Base-by-base conservation (phyloP, 2,888 invertebrate species). In the Perizoma flavofasciatum region DNA sequence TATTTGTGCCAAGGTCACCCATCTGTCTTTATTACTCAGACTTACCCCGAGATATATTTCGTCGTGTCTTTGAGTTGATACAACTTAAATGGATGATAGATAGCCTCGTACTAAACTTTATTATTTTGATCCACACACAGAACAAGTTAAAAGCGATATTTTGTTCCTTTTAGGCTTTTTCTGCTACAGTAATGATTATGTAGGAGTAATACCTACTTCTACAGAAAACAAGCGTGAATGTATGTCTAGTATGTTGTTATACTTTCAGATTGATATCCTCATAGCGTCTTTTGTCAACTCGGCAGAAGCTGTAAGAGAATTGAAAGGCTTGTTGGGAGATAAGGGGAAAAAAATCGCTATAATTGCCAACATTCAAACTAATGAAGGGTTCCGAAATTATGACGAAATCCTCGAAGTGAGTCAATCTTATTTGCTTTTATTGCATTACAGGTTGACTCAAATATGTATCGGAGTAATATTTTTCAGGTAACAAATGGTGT, bases 401-500 rank as follows among this genome's bases (percentile, higher is more conserved):
- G 86, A 90, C 66, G 74, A 78, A 33, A 90, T 92, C 63, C 67
- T 89, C 22, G 52, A 63, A 64, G 90, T 89, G 65, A 77, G 78
- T 56, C 6, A 8, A 43, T 33, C 40, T 1, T 22, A 22, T 41
- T 0, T 41, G 9, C 0, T 9, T 9, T 40, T 9, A 40, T n/a
- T 41, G 9, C 7, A 37, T 5, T 37, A 8, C 37, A 7, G 41
- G 4, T n/a, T 4, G n/a, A n/a, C 41, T 10, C 10, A n/a, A 41
- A n/a, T n/a, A 41, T 0, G 6, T 32, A 37, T 49, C n/a, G 9
- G 8, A 10, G 1, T 52, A n/a, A 8, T 45, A 43, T 22, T 59
- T 47, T 73, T 6, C 57, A 92, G 78, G 93, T 83, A 10, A 81
- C 94, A 0, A 94, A 95, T 80, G 96, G 95, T 41, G 86, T 96